Conservation (phyloP, 2,888 invertebrate species). For the Chymomyza fuscimana region DNA sequence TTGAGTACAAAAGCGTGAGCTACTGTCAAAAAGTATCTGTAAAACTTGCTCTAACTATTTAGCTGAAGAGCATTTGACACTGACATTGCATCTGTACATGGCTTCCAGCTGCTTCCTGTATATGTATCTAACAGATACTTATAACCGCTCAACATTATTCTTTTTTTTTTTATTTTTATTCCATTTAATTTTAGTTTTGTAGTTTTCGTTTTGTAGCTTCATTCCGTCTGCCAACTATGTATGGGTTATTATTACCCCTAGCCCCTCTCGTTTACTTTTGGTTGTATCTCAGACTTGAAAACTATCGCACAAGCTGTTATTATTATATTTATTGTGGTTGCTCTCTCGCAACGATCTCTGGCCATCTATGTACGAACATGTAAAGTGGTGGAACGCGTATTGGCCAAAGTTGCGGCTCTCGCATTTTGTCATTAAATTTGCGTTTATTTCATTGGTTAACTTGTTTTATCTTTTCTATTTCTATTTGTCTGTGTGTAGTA, state of each 20-base stretch:
- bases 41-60: too few species aligned
- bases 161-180: conserved; percentile 44
- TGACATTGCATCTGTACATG: background rate
- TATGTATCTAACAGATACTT: background rate
- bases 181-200: conserved; percentile 43
- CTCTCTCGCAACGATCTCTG: conserved; percentile 38
- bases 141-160: background rate
- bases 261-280: background rate
- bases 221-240: background rate
- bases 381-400: conserved; percentile 47
- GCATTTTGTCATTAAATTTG: conserved; percentile 73
- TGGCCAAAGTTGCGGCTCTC: conserved; percentile 63
- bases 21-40: too few species aligned
- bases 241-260: background rate
- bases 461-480: conserved; percentile 40
- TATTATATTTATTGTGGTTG: conserved; percentile 20
- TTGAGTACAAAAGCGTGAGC: too few species aligned
- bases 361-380: conserved; percentile 28
- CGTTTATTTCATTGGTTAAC: conserved; percentile 74
- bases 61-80: too few species aligned
- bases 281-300: background rate
- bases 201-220: conserved; percentile 50
- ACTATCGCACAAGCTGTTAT: conserved; percentile 1
- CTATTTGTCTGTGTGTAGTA: conserved; percentile 24
- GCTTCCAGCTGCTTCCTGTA: background rate